Percentiles rank a stretch among this genome's conserved stretches.
These are phyloP conservation scores for Botia almorhae DNA, from an alignment of 2,797 vertebrate genomes.

Conservation along the genomic window DNA sequence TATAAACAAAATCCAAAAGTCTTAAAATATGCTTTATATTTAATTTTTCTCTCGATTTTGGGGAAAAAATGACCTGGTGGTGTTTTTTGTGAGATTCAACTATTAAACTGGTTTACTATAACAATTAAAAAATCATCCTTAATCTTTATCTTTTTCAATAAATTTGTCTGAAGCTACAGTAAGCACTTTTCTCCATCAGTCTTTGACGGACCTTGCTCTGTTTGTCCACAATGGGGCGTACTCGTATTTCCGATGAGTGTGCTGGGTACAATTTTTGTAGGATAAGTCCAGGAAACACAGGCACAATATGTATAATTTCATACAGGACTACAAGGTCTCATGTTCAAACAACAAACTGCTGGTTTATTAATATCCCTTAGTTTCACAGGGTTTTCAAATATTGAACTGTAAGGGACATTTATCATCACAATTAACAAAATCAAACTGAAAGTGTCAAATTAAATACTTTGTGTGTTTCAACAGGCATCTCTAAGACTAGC, in stretches of 20 bases:
- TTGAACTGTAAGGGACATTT: background rate
- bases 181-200: background rate
- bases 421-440: background rate
- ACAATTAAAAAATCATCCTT: too few species aligned
- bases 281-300: background rate
- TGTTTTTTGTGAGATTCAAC: too few species aligned
- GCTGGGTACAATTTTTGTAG: background rate
- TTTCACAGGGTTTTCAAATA: background rate
- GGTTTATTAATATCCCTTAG: background rate
- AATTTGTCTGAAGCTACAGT: background rate
- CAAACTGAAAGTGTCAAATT: background rate
- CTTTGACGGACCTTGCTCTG: background rate
- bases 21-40: too few species aligned
- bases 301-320: background rate
- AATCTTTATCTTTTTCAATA: too few species aligned
- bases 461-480: background rate
- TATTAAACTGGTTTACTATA: too few species aligned
- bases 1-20: too few species aligned
- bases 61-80: too few species aligned
- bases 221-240: background rate
- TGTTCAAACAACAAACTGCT: background rate
- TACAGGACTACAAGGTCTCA: background rate
- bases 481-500: background rate
- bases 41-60: too few species aligned
- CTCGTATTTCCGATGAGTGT: background rate